Base-by-base conservation (phyloP, 2,113 vertebrate species). In the Ginglymostoma cirratum region DNA sequence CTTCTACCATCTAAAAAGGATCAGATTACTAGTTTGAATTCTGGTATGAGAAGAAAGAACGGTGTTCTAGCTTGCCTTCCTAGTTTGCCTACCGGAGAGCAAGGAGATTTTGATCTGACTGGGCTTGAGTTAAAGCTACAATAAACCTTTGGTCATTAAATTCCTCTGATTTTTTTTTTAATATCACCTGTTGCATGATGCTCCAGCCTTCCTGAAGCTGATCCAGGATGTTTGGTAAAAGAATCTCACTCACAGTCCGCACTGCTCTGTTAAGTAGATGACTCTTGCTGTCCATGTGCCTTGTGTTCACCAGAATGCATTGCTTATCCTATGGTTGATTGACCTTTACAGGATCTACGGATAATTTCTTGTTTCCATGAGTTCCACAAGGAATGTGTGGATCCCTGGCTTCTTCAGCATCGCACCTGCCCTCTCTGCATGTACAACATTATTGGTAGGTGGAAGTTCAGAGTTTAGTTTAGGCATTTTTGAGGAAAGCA, bases 371-470 rank as follows among this genome's bases (percentile, higher is more conserved):
- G 99, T 89, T 98, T 97, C 96, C 99, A 99, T 0, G 99, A 99
- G 97, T 99, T 99, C 97, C 99, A 99, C 96, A 98, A 98, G 96
- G 97, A 98, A 70, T 99, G 99, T 55, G 99, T 99, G 89, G 99
- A 99, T 97, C 99, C 99, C 87, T 99, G 99, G 99, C 98, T 99
- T 61, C 97, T 98, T 96, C 98, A 99, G 95, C 98, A 99, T 96
- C 99, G 98, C 96, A 99, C 99, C 0, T 99, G 99, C 93, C 99
- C 99, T 0, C 98, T 99, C 96, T 99, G 99, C 98, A 99, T 99
- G 99, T 99, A 99, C 98, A 99, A 99, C 97, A 99, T 99, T 97
- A 98, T 99, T 97, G 99, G 99, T 99, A 98, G 98, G 97, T 96
- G 96, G 95, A 92, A 95, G 96, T 70, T 48, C 2, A 0, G 94